These are phyloP conservation scores for Tenualosa thibaudeaui DNA, from an alignment of 2,797 vertebrate genomes.

Conservation along the genomic window DNA sequence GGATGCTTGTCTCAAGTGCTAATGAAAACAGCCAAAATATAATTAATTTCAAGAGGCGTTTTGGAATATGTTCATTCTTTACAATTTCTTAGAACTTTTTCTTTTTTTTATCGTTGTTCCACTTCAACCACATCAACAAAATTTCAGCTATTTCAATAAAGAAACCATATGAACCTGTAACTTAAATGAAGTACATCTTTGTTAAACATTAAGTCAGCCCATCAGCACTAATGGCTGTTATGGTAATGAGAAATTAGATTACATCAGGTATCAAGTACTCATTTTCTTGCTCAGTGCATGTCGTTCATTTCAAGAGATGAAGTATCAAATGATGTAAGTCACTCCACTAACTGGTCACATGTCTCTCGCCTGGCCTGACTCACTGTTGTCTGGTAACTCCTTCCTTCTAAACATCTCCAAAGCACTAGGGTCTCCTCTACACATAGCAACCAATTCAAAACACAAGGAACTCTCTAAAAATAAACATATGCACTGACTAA, in stretches of 20 bases:
- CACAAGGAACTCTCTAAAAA: background rate
- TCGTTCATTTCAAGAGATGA: conserved; percentile 1
- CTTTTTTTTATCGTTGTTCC: background rate
- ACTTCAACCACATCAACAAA: background rate
- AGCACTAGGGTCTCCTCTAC: background rate
- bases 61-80: background rate
- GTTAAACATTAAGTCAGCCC: background rate
- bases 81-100: background rate
- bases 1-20: background rate
- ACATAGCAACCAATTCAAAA: conserved; percentile 18
- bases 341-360: conserved; percentile 17
- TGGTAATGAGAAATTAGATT: conserved; percentile 19
- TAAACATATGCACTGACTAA: background rate
- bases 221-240: background rate
- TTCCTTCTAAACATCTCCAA: background rate
- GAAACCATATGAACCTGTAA: background rate
- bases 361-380: conserved; percentile 15
- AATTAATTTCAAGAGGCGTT: background rate
- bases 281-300: background rate
- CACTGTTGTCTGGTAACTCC: background rate
- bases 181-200: background rate
- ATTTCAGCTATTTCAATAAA: background rate
- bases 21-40: background rate
- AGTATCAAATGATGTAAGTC: conserved; percentile 18
- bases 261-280: conserved; percentile 1